Evolutionary conservation across 1,140 invertebrate species (phyloP).

Genomic region (Galleria mellonella): DNA sequence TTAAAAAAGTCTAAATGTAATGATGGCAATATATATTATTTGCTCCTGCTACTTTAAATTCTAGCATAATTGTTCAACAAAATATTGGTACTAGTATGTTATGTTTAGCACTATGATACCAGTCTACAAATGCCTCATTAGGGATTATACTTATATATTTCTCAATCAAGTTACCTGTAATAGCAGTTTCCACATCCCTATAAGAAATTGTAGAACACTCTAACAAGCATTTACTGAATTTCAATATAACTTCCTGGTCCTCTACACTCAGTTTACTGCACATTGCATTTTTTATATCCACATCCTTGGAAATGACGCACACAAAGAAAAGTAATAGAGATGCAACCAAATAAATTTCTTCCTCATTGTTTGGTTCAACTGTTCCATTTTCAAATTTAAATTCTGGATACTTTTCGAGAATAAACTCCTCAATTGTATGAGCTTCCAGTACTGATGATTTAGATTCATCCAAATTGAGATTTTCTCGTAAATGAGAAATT

Average conservation of each 20-base stretch:
- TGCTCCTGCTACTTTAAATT: no score
- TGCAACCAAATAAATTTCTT: conserved; percentile 43
- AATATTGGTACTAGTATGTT: no score
- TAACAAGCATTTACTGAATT: conserved; percentile 57
- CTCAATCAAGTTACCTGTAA: conserved; percentile 48
- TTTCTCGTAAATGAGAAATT: conserved; percentile 50
- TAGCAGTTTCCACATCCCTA: conserved; percentile 47
- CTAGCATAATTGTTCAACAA: no score
- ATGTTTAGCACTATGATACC: no score
- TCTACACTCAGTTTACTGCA: conserved; percentile 46
- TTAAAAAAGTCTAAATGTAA: no score
- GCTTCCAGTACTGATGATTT: conserved; percentile 54
- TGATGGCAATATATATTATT: no score
- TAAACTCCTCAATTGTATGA: conserved; percentile 48
- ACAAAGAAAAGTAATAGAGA: conserved; percentile 59
- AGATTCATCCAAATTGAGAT: conserved; percentile 49
- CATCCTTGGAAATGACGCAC: conserved; percentile 61
- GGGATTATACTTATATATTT: no score
- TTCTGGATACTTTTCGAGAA: conserved; percentile 53
- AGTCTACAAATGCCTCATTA: no score
- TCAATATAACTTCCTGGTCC: conserved; percentile 58
- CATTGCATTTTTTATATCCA: conserved; percentile 60
- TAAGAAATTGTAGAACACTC: conserved; percentile 38
- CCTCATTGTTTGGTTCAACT: conserved; percentile 29
- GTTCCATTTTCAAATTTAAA: conserved; percentile 58